phyloP scores from a whole-genome alignment of 2,888 invertebrate species.

The Pharmacophagus antenor region DNA sequence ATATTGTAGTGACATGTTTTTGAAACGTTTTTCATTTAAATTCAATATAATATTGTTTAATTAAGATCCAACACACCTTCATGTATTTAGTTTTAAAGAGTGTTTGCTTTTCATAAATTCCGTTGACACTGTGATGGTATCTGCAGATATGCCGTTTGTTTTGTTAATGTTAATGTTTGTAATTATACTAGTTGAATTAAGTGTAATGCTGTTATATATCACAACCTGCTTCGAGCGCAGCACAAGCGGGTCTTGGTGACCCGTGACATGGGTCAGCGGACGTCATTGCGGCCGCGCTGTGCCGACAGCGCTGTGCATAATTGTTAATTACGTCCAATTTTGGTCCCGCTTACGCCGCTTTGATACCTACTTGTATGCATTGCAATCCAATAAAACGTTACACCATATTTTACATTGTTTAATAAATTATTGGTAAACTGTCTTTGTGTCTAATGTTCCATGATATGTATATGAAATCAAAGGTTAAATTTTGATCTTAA shows the following conservation, averaged over 20 bases:
- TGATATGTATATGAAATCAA: neutral
- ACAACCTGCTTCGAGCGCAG: conserved; percentile 34
- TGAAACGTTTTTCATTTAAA: no score
- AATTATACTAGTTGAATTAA: conserved; percentile 14
- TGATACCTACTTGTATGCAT: conserved; percentile 37
- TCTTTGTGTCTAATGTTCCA: neutral
- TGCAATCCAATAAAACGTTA: conserved; percentile 1
- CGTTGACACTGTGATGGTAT: no score
- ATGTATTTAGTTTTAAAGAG: neutral
- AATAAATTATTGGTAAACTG: neutral
- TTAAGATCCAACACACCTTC: neutral
- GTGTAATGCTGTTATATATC: conserved; percentile 32
- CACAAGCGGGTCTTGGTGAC: conserved; percentile 53
- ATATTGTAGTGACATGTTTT: no score
- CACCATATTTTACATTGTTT: neutral
- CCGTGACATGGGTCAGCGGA: conserved; percentile 51
- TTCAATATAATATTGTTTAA: no score
- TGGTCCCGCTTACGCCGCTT: conserved; percentile 44
- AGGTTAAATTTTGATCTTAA: neutral
- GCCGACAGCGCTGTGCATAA: conserved; percentile 68
- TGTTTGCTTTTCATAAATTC: no score
- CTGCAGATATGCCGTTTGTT: no score
- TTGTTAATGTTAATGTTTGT: neutral
- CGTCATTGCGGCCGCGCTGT: conserved; percentile 37
- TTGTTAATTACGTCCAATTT: conserved; percentile 69